Percentiles rank a stretch among this genome's conserved stretches.
phyloP scores from a whole-genome alignment of 1,140 invertebrate genomes.

The Bursaphelenchus mucronatus region DNA sequence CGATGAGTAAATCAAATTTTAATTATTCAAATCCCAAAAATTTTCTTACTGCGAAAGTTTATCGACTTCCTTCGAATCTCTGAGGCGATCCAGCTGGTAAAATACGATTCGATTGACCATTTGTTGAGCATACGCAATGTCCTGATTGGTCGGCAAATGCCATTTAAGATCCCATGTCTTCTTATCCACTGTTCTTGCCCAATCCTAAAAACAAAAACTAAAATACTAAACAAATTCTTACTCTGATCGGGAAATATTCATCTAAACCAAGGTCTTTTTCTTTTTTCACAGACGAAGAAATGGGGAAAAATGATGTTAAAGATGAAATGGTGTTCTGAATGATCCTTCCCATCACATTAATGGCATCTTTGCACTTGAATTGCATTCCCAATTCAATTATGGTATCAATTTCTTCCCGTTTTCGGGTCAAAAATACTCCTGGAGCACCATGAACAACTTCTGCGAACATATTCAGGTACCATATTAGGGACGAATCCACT shows the following conservation, averaged over 20 bases:
- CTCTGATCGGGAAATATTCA: slow-evolving; percentile 72
- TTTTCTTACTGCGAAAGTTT: slow-evolving; percentile 31
- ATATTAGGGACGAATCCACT: slow-evolving; percentile 48
- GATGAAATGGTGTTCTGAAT: slow-evolving; percentile 66
- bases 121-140: slow-evolving; percentile 68
- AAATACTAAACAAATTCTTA: slow-evolving; percentile 58
- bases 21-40: neutral
- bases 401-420: slow-evolving; percentile 24
- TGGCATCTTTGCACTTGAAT: slow-evolving; percentile 44
- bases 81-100: slow-evolving; percentile 65
- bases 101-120: slow-evolving; percentile 68
- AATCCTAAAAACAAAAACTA: slow-evolving; percentile 67
- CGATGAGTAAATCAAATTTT: slow-evolving; percentile 5
- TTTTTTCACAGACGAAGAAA: slow-evolving; percentile 62
- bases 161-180: slow-evolving; percentile 71
- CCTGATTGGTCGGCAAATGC: slow-evolving; percentile 72
- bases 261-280: slow-evolving; percentile 63
- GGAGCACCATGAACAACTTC: slow-evolving; percentile 29
- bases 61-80: slow-evolving; percentile 62
- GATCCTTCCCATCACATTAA: slow-evolving; percentile 47
- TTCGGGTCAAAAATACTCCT: slow-evolving; percentile 23
- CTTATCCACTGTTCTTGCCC: slow-evolving; percentile 72
- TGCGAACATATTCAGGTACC: slow-evolving; percentile 46
- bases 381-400: slow-evolving; percentile 22
- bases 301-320: slow-evolving; percentile 68